These are phyloP conservation scores for Poeciliopsis turrubarensis DNA, from an alignment of 2,113 vertebrate genomes.

Conservation along the genomic window DNA sequence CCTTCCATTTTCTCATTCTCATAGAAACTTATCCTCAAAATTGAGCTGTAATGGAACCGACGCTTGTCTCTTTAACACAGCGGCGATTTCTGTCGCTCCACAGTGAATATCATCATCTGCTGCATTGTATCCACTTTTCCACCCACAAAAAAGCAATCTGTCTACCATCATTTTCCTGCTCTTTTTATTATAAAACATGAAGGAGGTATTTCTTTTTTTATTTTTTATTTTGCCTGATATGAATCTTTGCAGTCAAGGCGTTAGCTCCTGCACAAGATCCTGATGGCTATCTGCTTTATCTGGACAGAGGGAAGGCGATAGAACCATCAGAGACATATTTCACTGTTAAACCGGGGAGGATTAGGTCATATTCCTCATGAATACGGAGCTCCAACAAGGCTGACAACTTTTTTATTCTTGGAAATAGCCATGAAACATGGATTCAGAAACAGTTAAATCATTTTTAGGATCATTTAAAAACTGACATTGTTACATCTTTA, in stretches of 20 bases:
- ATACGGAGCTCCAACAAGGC: slow-evolving; percentile 38
- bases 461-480: background rate
- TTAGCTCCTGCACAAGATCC: slow-evolving; percentile 51
- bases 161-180: slow-evolving; percentile 37
- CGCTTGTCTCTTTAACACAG: slow-evolving; percentile 35
- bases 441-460: slow-evolving; percentile 14
- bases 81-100: slow-evolving; percentile 37
- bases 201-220: slow-evolving; percentile 5
- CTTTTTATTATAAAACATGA: slow-evolving; percentile 61
- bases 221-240: slow-evolving; percentile 38
- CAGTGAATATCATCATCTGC: slow-evolving; percentile 56
- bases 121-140: slow-evolving; percentile 33
- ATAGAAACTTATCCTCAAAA: slow-evolving; percentile 57
- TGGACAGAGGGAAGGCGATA: slow-evolving; percentile 49
- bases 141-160: slow-evolving; percentile 62
- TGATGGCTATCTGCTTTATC: slow-evolving; percentile 63
- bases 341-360: slow-evolving; percentile 54
- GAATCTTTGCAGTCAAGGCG: slow-evolving; percentile 43
- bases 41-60: slow-evolving; percentile 56
- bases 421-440: slow-evolving; percentile 3
- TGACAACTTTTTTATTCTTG: background rate
- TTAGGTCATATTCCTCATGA: slow-evolving; percentile 62
- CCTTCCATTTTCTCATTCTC: slow-evolving; percentile 63
- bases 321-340: slow-evolving; percentile 58
- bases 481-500: background rate